phyloP scores from a whole-genome alignment of 2,113 vertebrate species.

The Ariopsis seemanni region DNA sequence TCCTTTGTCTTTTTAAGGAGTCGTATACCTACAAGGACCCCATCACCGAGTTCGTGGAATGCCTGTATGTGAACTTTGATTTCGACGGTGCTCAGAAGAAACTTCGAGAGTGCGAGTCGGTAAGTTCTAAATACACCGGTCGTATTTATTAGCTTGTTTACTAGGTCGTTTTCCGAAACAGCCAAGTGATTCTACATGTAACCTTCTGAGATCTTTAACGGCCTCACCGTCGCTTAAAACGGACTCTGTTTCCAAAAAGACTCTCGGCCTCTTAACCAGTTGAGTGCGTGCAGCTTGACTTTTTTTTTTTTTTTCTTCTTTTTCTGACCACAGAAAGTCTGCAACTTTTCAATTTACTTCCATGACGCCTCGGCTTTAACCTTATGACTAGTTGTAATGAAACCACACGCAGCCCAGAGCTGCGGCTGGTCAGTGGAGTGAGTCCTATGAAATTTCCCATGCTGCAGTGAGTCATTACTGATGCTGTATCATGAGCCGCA shows the following conservation, averaged over 20 bases:
- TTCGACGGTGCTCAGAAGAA: constrained; percentile 97
- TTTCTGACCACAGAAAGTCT: constrained; percentile 40
- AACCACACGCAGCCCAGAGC: constrained; percentile 30
- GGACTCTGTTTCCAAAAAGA: background rate
- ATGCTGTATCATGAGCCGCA: constrained; percentile 44
- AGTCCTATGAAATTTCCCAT: constrained; percentile 54
- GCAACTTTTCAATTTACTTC: constrained; percentile 30
- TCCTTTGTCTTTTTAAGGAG: constrained; percentile 67
- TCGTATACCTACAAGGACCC: constrained; percentile 94
- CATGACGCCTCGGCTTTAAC: constrained; percentile 37
- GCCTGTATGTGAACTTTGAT: constrained; percentile 96
- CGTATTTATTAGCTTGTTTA: constrained; percentile 22
- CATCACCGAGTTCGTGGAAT: constrained; percentile 97
- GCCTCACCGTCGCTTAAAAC: background rate
- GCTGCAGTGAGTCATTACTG: constrained; percentile 54
- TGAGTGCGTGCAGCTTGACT: constrained; percentile 21
- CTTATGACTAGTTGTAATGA: constrained; percentile 37
- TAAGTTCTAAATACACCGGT: constrained; percentile 67
- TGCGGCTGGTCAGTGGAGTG: constrained; percentile 44
- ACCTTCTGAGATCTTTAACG: background rate
- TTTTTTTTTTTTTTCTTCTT: background rate
- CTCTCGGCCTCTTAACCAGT: constrained; percentile 8
- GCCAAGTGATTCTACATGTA: background rate
- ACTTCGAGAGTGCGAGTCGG: constrained; percentile 92
- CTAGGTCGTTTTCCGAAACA: background rate